A percentile compares a stretch with the other conserved stretches of the same genome.
These are phyloP conservation scores for Heteronetta atricapilla DNA, from an alignment of 2,113 vertebrate genomes.

Conservation along the genomic window DNA sequence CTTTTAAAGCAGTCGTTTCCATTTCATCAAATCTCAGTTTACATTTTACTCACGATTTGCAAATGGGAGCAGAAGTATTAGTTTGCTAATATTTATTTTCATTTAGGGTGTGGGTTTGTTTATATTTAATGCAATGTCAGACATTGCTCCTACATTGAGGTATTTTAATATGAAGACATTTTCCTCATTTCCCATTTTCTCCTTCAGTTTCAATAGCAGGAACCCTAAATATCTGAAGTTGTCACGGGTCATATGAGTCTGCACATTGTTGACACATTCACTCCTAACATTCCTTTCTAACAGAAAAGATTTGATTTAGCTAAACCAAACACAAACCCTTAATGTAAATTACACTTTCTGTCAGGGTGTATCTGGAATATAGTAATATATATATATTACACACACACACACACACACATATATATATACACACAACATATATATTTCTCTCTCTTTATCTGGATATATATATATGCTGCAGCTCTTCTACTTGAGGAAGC, in stretches of 20 bases:
- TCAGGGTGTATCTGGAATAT: background rate
- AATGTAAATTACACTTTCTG: background rate
- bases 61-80: background rate
- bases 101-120: background rate
- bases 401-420: too few relatives aligned
- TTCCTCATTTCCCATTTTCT: background rate
- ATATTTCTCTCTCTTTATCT: too few relatives aligned
- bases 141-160: background rate
- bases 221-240: background rate
- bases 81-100: slow-evolving; percentile 12
- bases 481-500: background rate
- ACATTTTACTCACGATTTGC: background rate
- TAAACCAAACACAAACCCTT: background rate
- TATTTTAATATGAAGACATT: background rate
- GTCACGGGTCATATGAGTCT: background rate
- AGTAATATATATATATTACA: too few relatives aligned
- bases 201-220: background rate
- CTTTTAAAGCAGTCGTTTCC: background rate
- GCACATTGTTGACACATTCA: background rate
- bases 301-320: background rate
- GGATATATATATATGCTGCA: background rate
- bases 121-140: background rate
- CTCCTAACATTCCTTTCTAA: background rate
- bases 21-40: background rate
- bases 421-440: too few relatives aligned